These are phyloP conservation scores for Tetranychus truncatus DNA, from an alignment of 2,888 invertebrate species.

Conservation along the genomic window DNA sequence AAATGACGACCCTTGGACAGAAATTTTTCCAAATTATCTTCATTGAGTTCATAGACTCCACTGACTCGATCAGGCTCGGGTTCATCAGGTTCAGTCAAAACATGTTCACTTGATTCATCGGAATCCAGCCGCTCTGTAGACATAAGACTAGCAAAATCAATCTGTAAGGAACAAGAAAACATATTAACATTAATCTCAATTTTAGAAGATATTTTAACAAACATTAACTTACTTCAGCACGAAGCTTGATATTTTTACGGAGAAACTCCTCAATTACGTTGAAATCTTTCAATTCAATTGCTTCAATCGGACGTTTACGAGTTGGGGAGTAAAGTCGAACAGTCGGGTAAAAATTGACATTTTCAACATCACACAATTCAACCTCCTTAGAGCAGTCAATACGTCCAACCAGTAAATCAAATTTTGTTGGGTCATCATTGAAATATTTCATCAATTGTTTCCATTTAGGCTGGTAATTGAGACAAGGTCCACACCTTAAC, in stretches of 20 bases:
- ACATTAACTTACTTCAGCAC: neutral
- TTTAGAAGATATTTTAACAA: slow-evolving; percentile 13
- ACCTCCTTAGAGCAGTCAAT: slow-evolving; percentile 20
- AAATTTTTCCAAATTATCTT: slow-evolving; percentile 53
- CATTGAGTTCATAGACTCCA: slow-evolving; percentile 51
- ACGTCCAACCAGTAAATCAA: slow-evolving; percentile 22
- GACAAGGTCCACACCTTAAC: slow-evolving; percentile 65
- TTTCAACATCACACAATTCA: neutral
- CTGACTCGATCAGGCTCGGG: slow-evolving; percentile 42
- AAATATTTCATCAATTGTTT: slow-evolving; percentile 39
- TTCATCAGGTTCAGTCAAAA: neutral
- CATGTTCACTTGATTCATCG: neutral
- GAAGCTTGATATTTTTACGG: slow-evolving; percentile 13
- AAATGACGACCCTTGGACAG: slow-evolving; percentile 58
- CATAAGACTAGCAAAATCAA: neutral
- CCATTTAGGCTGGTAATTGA: slow-evolving; percentile 55
- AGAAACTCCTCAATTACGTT: slow-evolving; percentile 13
- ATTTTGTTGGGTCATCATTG: slow-evolving; percentile 15
- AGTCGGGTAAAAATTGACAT: slow-evolving; percentile 16
- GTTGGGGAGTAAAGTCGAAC: slow-evolving; percentile 12
- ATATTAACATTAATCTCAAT: neutral
- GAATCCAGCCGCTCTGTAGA: too few relatives aligned
- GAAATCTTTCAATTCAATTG: slow-evolving; percentile 10
- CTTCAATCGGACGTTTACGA: slow-evolving; percentile 9
- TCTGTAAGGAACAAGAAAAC: too few relatives aligned